Base-by-base conservation (phyloP, 2,797 vertebrate genomes). In the Cygnus olor region DNA sequence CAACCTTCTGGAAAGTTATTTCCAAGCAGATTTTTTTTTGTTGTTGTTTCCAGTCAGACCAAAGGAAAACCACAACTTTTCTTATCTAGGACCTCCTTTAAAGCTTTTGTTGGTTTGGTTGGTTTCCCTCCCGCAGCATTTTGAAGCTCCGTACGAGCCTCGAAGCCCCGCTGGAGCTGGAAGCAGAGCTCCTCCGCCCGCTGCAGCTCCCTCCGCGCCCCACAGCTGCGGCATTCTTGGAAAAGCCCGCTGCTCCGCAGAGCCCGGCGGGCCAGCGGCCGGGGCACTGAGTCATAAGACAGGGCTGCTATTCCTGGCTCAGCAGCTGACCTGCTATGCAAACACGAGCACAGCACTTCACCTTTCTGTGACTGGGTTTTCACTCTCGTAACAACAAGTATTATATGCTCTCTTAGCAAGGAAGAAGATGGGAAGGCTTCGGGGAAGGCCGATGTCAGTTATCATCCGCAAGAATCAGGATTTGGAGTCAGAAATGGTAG, bases 271-370 rank as follows among this genome's bases (percentile, higher is more conserved):
- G 89, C 90, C 89, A 93, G 87, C 0, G 27, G 80, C 88, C 60
- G 56, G 74, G 91, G 91, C 88, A 94, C 82, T 32, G 68, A 97
- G 91, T 97, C 96, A 96, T 93, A 51, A 95, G 95, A 97, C 94
- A 70, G 83, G 64, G 58, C 93, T 91, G 81, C 95, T 96, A 96
- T 97, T 97, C 94, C 95, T 96, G 95, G 94, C 91, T 91, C 91
- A 85, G 80, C 95, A 93, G 94, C 95, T 96, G 95, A 94, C 89
- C 95, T 68, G 85, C 82, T 89, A 44, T 60, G 91, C 95, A 86
- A 95, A 96, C 90, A 90, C 1, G 7, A 80, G 61, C 74, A 65
- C 89, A 81, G 74, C 95, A 63, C 80, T 88, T 94, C 89, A 97
- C 92, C 94, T 96, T 95, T 93, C 94, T 90, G 80, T 47, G 74